Evolutionary conservation across 2,888 invertebrate genomes (phyloP).

Genomic region (Caenorhabditis doughertyi): DNA sequence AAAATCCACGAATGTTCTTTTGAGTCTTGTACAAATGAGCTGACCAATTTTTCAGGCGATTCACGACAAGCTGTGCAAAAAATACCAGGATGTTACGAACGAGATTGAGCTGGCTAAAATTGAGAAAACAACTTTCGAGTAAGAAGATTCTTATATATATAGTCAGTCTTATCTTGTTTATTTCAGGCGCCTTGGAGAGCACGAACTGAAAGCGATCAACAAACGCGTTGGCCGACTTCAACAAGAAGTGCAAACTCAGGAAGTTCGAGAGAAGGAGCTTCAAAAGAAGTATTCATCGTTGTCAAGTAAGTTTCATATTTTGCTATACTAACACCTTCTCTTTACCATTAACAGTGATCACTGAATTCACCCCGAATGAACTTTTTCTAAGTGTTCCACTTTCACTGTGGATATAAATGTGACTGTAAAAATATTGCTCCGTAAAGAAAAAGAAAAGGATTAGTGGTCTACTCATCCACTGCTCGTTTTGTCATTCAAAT

Average conservation of each 20-base stretch:
- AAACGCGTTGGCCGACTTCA: slow-evolving; percentile 85
- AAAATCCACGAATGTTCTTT: too few relatives aligned
- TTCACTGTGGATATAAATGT: neutral
- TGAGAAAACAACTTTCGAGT: slow-evolving; percentile 85
- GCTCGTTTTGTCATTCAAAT: slow-evolving; percentile 60
- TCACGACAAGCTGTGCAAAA: slow-evolving; percentile 87
- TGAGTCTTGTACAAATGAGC: too few relatives aligned
- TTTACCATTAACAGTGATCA: too few relatives aligned
- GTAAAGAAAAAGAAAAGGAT: slow-evolving; percentile 20
- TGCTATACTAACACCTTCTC: too few relatives aligned
- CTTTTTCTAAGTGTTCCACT: too few relatives aligned
- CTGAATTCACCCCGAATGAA: too few relatives aligned
- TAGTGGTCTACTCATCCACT: slow-evolving; percentile 7
- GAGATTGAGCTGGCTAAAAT: slow-evolving; percentile 93
- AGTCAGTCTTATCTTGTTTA: neutral
- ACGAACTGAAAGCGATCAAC: slow-evolving; percentile 92
- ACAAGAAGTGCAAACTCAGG: slow-evolving; percentile 75
- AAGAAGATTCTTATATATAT: slow-evolving; percentile 9
- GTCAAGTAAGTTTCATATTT: slow-evolving; percentile 82
- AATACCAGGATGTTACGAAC: slow-evolving; percentile 85
- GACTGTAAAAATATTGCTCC: neutral
- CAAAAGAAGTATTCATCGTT: slow-evolving; percentile 91
- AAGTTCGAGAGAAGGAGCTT: slow-evolving; percentile 90
- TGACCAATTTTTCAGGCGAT: slow-evolving; percentile 85
- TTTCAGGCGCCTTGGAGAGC: slow-evolving; percentile 85